Conservation (phyloP, 2,888 invertebrate genomes). For the Hyles lineata region DNA sequence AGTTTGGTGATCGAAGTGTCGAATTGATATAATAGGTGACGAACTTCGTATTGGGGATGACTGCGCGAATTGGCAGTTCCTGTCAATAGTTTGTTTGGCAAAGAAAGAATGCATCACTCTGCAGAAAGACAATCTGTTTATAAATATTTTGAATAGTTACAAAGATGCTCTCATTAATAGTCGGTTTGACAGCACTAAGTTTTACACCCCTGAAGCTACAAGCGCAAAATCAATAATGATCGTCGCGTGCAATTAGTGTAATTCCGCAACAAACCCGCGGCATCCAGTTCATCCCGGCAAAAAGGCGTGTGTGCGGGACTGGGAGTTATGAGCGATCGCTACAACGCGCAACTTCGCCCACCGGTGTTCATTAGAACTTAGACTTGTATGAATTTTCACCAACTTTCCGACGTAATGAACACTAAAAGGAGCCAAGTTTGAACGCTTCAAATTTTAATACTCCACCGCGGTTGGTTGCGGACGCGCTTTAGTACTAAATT, state of each 20-base stretch:
- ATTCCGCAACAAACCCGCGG: constrained; percentile 45
- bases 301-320: constrained; percentile 53
- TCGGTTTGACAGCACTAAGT: neutral
- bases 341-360: constrained; percentile 69
- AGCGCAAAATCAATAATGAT: constrained; percentile 29
- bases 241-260: constrained; percentile 44
- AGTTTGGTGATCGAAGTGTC: too few species aligned
- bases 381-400: constrained; percentile 81
- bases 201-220: neutral
- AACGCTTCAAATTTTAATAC: constrained; percentile 83
- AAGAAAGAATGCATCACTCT: too few species aligned
- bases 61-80: too few species aligned
- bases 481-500: constrained; percentile 69
- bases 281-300: constrained; percentile 51
- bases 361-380: constrained; percentile 83
- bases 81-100: too few species aligned
- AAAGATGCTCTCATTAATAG: neutral
- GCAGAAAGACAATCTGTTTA: too few species aligned
- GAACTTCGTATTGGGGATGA: too few species aligned
- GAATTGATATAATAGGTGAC: too few species aligned
- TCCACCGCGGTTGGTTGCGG: constrained; percentile 59
- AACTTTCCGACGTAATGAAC: constrained; percentile 82
- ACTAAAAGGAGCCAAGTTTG: constrained; percentile 82
- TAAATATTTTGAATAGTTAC: too few species aligned
- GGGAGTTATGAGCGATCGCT: constrained; percentile 59